Conservation (phyloP, 1,140 invertebrate species). For the Tyrophagus putrescentiae region DNA sequence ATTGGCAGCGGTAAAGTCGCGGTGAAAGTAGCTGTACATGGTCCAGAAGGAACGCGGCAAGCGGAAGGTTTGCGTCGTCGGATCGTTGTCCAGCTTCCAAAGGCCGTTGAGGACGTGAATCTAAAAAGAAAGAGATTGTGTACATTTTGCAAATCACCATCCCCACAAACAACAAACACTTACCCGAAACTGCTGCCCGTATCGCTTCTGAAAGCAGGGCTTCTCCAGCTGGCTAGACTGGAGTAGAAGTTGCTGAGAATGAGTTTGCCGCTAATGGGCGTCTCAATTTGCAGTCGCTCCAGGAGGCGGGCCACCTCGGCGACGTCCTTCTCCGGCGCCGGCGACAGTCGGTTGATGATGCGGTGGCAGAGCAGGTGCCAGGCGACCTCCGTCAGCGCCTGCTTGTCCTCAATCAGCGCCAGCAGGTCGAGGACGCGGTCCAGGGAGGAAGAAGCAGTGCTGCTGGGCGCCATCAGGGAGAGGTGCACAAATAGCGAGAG, state of each 20-base stretch:
- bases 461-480: not conserved
- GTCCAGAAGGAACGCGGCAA: conserved; percentile 2
- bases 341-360: not conserved
- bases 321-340: not conserved
- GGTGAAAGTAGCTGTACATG: not conserved
- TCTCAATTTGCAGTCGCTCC: not conserved
- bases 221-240: not conserved
- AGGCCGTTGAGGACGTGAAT: not conserved
- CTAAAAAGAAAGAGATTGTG: not conserved
- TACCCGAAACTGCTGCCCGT: not conserved
- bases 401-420: not conserved
- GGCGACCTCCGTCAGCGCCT: not conserved
- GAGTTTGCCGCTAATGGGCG: not conserved
- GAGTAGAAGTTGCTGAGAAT: not conserved
- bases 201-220: not conserved
- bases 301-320: not conserved
- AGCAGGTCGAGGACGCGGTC: not conserved
- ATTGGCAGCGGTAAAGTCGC: not conserved
- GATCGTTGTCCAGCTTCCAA: not conserved
- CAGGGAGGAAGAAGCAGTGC: not conserved
- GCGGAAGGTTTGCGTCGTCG: not conserved
- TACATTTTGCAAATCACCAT: not conserved
- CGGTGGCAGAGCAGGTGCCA: not conserved
- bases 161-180: not conserved
- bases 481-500: not conserved